Evolutionary conservation across 2,888 invertebrate genomes (phyloP).

Genomic region (Volucella inflata): DNA sequence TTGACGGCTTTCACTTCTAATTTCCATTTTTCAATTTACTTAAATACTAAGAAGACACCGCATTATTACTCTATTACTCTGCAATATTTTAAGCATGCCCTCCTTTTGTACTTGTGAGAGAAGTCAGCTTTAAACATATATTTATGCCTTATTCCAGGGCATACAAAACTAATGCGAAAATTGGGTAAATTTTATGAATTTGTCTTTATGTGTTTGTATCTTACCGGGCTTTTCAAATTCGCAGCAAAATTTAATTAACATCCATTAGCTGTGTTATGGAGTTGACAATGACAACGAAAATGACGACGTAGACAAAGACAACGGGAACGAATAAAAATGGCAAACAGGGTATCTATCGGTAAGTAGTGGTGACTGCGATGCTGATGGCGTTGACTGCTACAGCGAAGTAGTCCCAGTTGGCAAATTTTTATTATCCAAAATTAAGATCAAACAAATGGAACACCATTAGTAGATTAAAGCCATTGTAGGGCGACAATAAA

Average conservation of each 20-base stretch:
- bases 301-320: slow-evolving; percentile 9
- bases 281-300: slow-evolving; percentile 18
- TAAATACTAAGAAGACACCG: slow-evolving; percentile 67
- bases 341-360: slow-evolving; percentile 46
- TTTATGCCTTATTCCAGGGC: neutral
- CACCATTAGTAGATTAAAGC: slow-evolving; percentile 71
- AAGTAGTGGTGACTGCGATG: slow-evolving; percentile 61
- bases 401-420: slow-evolving; percentile 54
- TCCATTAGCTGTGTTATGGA: slow-evolving; percentile 68
- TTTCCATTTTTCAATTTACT: slow-evolving; percentile 70
- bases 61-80: slow-evolving; percentile 44
- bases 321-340: slow-evolving; percentile 50
- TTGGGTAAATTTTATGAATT: slow-evolving; percentile 63
- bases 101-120: neutral
- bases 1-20: slow-evolving; percentile 69
- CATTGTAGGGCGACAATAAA: slow-evolving; percentile 35
- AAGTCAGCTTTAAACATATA: slow-evolving; percentile 23
- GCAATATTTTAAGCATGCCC: slow-evolving; percentile 45
- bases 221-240: slow-evolving; percentile 58
- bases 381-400: slow-evolving; percentile 41
- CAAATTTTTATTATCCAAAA: slow-evolving; percentile 70
- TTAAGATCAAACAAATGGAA: slow-evolving; percentile 63
- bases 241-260: slow-evolving; percentile 73
- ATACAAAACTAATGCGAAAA: slow-evolving; percentile 25
- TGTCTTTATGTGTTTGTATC: slow-evolving; percentile 31